Base-by-base conservation (phyloP, 1,140 invertebrate species). In the Lasioglossum baleicum region DNA sequence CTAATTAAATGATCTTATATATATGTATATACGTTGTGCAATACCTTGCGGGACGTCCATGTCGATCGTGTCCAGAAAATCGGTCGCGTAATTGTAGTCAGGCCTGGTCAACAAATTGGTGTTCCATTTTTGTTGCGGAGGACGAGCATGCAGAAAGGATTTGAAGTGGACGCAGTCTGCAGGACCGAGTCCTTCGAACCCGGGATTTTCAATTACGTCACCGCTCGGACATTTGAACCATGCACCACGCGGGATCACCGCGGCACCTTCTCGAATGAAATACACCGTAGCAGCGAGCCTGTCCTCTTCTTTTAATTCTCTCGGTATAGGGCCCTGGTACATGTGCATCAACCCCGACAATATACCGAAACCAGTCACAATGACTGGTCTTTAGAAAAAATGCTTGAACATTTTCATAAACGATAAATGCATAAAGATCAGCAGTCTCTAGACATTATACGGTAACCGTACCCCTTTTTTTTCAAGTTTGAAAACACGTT, bases 61-160 rank as follows among this genome's bases (percentile, higher is more conserved):
- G 77, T 96, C 95, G 20, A 96, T 94, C 1, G 95, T 94, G 87
- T 97, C 96, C 51, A 97, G 90, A 88, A 97, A 97, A 90, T 97
- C 96, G 72, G 96, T 93, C 7, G 96, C 94, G 82, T 96, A 96
- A 91, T 97, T 96, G 81, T 97, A 97, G 91, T 97, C 96, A 61
- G 93, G 92, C 76, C 95, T 93, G 2, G 94, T 96, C 0, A 96
- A 90, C 53, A 96, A 92, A 93, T 97, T 97, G 0, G 94, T 94
- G 75, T 96, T 96, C 93, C 95, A 96, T 82, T 95, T 95, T 70
- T 95, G 93, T 22, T 94, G 94, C 0, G 96, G 95, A 8, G 90
- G 85, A 83, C 96, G 93, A 71, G 94, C 95, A 73, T 97, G 96
- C 63, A 95, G 91, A 89, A 96, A 97, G 4, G 95, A 96, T 42